Base-by-base conservation (phyloP, 2,797 vertebrate genomes). In the Dendrocincla tyrannina region DNA sequence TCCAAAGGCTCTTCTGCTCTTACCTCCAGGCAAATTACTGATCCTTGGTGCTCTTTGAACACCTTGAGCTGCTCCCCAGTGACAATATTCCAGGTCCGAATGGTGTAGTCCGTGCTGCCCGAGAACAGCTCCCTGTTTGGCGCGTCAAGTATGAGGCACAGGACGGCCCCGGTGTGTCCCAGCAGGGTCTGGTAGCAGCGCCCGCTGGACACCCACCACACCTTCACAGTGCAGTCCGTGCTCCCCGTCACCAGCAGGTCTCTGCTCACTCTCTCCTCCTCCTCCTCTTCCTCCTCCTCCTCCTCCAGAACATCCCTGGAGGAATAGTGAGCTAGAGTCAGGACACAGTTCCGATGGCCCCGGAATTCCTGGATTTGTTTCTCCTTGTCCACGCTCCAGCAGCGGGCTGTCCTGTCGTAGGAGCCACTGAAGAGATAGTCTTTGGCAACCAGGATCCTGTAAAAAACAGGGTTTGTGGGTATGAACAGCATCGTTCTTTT, bases 21-120 rank as follows among this genome's bases (percentile, higher is more conserved):
- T 97, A 98, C 98, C 98, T 98, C 98, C 32, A 98, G 88, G 73
- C 98, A 98, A 95, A 98, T 98, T 56, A 98, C 91, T 3, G 98
- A 98, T 92, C 98, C 98, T 96, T 98, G 98, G 88, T 98, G 98
- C 76, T 98, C 98, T 91, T 97, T 97, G 95, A 98, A 98, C 69
- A 98, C 98, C 22, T 97, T 97, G 35, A 98, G 58, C 95, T 98
- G 98, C 89, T 98, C 97, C 5, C 98, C 98, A 14, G 97, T 98
- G 88, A 98, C 97, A 85, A 98, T 98, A 88, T 98, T 98, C 98
- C 98, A 98, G 3, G 98, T 97, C 3, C 98, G 97, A 73, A 98
- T 93, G 49, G 98, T 98, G 77, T 98, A 96, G 62, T 98, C 98
- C 0, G 97, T 98, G 97, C 98, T 98, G 87, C 98, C 98, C 2